A percentile compares a stretch with the other conserved stretches of the same genome.
Evolutionary conservation across 1,140 invertebrate species (phyloP).

Genomic region (Diploscapter pachys): DNA sequence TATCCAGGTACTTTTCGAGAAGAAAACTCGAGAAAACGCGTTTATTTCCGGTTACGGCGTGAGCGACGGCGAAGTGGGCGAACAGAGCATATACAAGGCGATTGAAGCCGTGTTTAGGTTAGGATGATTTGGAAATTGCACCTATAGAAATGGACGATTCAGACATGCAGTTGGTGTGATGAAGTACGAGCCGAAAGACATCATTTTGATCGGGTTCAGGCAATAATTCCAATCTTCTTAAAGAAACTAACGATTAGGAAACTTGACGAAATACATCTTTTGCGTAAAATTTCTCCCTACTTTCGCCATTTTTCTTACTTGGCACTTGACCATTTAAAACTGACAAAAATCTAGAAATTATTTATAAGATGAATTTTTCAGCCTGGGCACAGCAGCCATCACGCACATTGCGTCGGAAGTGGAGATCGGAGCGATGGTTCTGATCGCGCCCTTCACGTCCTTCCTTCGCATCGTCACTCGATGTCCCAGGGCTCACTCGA

Average conservation of each 20-base stretch:
- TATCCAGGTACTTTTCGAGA: too few species aligned
- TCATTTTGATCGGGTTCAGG: slow-evolving; percentile 29
- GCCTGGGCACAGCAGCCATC: slow-evolving; percentile 37
- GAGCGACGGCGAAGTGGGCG: slow-evolving; percentile 20
- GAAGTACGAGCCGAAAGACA: slow-evolving; percentile 12
- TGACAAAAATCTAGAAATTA: too few species aligned
- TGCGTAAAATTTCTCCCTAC: too few species aligned
- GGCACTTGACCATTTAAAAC: too few species aligned
- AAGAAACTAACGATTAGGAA: too few species aligned
- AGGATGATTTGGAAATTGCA: too few species aligned
- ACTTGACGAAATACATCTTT: too few species aligned
- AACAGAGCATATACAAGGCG: slow-evolving; percentile 26
- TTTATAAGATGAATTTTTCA: slow-evolving; percentile 1
- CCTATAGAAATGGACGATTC: too few species aligned
- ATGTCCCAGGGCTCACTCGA: slow-evolving; percentile 10
- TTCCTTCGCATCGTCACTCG: slow-evolving; percentile 30
- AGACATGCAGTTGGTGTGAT: too few species aligned
- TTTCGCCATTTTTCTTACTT: too few species aligned
- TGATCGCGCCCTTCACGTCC: slow-evolving; percentile 41
- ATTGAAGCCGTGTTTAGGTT: slow-evolving; percentile 33
- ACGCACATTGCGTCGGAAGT: slow-evolving; percentile 33
- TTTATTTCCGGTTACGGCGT: slow-evolving; percentile 41
- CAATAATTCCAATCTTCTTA: too few species aligned
- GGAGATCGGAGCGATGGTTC: slow-evolving; percentile 24
- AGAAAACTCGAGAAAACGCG: too few species aligned